Percentiles rank a stretch among this genome's conserved stretches.
These are phyloP conservation scores for Cirrhinus molitorella DNA, from an alignment of 2,797 vertebrate species.

Conservation along the genomic window DNA sequence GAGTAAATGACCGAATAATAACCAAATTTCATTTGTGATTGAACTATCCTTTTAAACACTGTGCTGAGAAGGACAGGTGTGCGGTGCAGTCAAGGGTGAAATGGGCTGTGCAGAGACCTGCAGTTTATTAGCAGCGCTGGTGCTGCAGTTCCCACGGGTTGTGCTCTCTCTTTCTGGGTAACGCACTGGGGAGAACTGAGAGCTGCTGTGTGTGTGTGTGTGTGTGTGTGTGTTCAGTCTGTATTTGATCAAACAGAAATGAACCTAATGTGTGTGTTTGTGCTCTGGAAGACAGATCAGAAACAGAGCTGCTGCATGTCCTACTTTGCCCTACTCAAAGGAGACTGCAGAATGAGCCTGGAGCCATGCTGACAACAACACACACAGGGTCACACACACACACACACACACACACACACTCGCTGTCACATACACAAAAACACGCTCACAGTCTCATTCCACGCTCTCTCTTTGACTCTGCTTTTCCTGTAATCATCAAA, in stretches of 20 bases:
- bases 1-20: neutral
- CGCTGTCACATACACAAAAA: constrained; percentile 48
- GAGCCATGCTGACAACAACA: constrained; percentile 72
- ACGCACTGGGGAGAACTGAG: neutral
- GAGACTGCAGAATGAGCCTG: constrained; percentile 78
- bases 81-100: constrained; percentile 31
- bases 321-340: constrained; percentile 77
- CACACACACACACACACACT: constrained; percentile 39
- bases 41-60: constrained; percentile 13
- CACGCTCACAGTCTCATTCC: constrained; percentile 51
- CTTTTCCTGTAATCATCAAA: constrained; percentile 41
- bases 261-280: constrained; percentile 18
- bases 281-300: constrained; percentile 5
- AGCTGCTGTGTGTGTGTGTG: constrained; percentile 18
- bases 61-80: constrained; percentile 16
- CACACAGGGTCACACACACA: constrained; percentile 67
- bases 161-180: constrained; percentile 23
- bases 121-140: constrained; percentile 23
- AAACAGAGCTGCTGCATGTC: constrained; percentile 68
- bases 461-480: constrained; percentile 13
- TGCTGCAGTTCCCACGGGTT: constrained; percentile 23
- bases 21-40: neutral
- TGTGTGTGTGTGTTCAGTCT: constrained; percentile 22
- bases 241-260: constrained; percentile 33
- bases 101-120: constrained; percentile 31